phyloP scores from a whole-genome alignment of 35 echinoderm and acorn worm genomes.

The Acanthaster planci region DNA sequence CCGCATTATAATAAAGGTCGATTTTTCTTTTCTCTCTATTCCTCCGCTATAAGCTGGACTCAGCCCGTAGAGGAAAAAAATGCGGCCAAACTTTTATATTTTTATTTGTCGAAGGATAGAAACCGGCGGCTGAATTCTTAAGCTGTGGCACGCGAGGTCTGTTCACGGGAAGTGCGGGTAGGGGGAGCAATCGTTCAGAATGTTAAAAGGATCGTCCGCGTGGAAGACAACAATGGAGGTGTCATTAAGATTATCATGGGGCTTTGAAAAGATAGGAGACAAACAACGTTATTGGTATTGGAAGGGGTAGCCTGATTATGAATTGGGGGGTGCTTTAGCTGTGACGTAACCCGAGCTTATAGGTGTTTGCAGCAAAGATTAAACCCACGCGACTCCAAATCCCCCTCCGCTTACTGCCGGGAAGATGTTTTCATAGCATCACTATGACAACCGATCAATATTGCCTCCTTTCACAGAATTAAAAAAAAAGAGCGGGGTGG shows the following conservation, averaged over 20 bases:
- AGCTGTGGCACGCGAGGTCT: slow-evolving; percentile 21
- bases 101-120: background rate
- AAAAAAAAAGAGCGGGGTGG: background rate
- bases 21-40: background rate
- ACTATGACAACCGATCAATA: slow-evolving; percentile 20
- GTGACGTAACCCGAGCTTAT: slow-evolving; percentile 14
- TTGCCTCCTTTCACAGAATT: background rate
- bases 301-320: background rate
- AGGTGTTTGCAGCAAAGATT: slow-evolving; percentile 25
- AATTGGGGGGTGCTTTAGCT: background rate
- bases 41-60: background rate
- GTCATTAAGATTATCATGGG: slow-evolving; percentile 26
- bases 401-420: background rate
- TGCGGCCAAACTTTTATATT: background rate
- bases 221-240: background rate
- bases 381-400: slow-evolving; percentile 11
- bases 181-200: background rate
- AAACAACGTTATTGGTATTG: background rate
- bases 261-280: background rate
- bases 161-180: background rate
- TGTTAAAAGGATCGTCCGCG: slow-evolving; percentile 1
- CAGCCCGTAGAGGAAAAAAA: background rate
- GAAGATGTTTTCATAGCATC: slow-evolving; percentile 27
- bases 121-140: background rate
- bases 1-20: slow-evolving; percentile 1